Conservation (phyloP, 2,797 vertebrate species). For the Oreortyx pictus region DNA sequence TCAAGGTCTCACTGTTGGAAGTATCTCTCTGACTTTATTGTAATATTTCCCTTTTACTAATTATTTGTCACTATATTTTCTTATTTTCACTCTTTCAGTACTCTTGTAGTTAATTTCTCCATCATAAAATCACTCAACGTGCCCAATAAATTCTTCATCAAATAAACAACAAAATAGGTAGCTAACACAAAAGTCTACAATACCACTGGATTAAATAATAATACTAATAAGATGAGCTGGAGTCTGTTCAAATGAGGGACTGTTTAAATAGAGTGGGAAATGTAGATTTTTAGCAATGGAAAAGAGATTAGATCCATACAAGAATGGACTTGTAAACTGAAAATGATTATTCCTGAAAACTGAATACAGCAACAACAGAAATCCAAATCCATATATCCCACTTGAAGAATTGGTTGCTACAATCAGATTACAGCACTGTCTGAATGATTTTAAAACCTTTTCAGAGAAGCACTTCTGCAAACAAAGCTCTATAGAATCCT, state of each 20-base stretch:
- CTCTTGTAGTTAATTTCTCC: not conserved
- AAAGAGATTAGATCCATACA: not conserved
- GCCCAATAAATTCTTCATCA: not conserved
- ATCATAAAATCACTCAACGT: not conserved
- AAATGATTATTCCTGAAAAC: not conserved
- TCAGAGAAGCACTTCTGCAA: slow-evolving; percentile 15
- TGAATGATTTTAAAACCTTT: slow-evolving; percentile 30
- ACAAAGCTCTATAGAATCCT: slow-evolving; percentile 11
- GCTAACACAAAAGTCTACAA: not conserved
- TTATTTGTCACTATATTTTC: not conserved
- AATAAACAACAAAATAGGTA: not conserved
- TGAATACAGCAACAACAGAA: not conserved
- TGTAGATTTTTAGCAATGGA: not conserved
- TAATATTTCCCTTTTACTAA: not conserved
- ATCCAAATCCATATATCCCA: not conserved
- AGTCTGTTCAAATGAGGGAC: not conserved
- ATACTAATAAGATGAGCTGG: not conserved
- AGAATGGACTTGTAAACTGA: not conserved
- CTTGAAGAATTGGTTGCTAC: not conserved
- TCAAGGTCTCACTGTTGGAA: not conserved
- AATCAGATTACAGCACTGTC: slow-evolving; percentile 22
- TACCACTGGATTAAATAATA: not conserved
- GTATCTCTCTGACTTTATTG: not conserved
- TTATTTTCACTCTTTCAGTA: not conserved
- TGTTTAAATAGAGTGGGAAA: not conserved